phyloP scores from a whole-genome alignment of 2,888 invertebrate genomes.

The Leucozona laternaria region DNA sequence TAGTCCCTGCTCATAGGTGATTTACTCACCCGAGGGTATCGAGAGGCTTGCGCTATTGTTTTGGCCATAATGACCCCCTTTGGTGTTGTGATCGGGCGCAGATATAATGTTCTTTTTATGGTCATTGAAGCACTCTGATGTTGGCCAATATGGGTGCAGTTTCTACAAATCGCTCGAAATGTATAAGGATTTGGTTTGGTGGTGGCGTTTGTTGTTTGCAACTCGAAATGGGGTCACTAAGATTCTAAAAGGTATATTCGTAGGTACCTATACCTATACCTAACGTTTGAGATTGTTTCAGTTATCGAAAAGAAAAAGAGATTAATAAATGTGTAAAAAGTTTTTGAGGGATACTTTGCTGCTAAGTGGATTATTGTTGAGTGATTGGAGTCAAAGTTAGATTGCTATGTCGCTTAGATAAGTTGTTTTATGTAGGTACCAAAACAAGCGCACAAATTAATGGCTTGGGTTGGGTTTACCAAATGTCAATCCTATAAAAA shows the following conservation, averaged over 20 bases:
- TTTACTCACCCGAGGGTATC: slow-evolving; percentile 72
- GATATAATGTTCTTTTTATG: slow-evolving; percentile 67
- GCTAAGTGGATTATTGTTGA: slow-evolving; percentile 69
- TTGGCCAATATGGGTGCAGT: slow-evolving; percentile 73
- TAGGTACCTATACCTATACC: slow-evolving; percentile 1
- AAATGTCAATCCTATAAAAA: slow-evolving; percentile 40
- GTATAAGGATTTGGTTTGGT: slow-evolving; percentile 60
- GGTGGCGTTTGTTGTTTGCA: slow-evolving; percentile 13
- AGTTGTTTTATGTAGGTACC: slow-evolving; percentile 10
- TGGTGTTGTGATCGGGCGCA: slow-evolving; percentile 68
- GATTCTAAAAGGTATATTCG: slow-evolving; percentile 49
- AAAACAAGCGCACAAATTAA: slow-evolving; percentile 47
- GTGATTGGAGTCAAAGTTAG: slow-evolving; percentile 62
- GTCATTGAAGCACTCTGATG: slow-evolving; percentile 58
- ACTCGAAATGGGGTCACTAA: slow-evolving; percentile 66
- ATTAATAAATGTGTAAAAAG: slow-evolving; percentile 51
- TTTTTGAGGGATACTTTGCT: slow-evolving; percentile 50
- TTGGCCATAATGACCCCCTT: slow-evolving; percentile 73
- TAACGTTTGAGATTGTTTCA: slow-evolving; percentile 20
- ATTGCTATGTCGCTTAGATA: slow-evolving; percentile 39
- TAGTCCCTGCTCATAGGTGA: slow-evolving; percentile 68
- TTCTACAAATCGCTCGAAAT: slow-evolving; percentile 60
- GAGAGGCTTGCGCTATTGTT: slow-evolving; percentile 65
- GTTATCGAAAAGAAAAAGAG: slow-evolving; percentile 60
- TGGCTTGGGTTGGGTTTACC: slow-evolving; percentile 59